A percentile compares a stretch with the other conserved stretches of the same genome.
phyloP scores from a whole-genome alignment of 1,140 invertebrate species.

The Nilaparvata lugens region DNA sequence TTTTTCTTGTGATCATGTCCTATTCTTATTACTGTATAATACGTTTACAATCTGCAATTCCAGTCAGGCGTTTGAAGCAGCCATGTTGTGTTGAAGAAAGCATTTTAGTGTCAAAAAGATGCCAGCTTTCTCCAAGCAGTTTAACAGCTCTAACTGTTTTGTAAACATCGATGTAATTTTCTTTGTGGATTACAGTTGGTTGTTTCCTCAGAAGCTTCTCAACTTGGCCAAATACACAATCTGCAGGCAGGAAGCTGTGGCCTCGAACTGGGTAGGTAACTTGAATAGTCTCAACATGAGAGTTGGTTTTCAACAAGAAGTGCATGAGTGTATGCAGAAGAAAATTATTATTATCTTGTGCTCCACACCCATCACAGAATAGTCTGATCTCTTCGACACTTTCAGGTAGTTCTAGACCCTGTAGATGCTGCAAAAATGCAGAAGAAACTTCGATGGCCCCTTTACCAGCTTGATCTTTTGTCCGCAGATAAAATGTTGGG shows the following conservation, averaged over 20 bases:
- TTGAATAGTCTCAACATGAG: not conserved
- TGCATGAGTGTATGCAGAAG: no score
- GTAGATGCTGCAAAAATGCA: not conserved
- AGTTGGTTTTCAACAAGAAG: no score
- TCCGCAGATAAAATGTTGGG: not conserved
- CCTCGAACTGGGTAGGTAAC: constrained; percentile 28
- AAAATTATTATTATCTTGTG: not conserved
- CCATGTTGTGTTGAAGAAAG: no score
- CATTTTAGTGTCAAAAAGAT: no score
- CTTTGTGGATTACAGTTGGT: constrained; percentile 14
- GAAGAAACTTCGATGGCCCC: not conserved
- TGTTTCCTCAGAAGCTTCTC: constrained; percentile 26
- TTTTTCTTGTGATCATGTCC: no score
- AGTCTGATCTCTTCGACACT: not conserved
- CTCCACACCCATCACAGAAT: not conserved
- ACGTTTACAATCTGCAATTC: no score
- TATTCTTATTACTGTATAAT: no score
- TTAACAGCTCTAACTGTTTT: not conserved
- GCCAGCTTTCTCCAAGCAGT: not conserved
- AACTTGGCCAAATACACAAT: constrained; percentile 28
- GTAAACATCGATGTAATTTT: constrained; percentile 6
- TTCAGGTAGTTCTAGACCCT: not conserved
- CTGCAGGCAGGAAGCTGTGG: constrained; percentile 30
- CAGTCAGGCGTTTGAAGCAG: no score
- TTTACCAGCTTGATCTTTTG: not conserved